Conservation (phyloP, 1,140 invertebrate species). For the Drosophila murphyi region DNA sequence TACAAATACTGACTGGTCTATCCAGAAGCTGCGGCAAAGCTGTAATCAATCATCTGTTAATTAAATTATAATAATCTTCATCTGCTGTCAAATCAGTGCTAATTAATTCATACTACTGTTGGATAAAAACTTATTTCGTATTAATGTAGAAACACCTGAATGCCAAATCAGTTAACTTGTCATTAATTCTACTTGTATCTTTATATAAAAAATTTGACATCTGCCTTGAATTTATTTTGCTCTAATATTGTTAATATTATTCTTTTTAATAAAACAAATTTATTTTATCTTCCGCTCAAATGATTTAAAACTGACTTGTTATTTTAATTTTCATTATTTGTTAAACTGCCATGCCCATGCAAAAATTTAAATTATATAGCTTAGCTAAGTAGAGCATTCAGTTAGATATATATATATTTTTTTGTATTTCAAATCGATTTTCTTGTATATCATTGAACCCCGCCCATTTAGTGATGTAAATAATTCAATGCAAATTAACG, state of each 20-base stretch:
- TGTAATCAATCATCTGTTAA: neutral
- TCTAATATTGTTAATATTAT: no score
- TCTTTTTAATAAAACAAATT: no score
- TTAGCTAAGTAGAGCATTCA: neutral
- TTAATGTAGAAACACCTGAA: no score
- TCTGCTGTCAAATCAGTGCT: neutral
- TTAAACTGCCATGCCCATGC: neutral
- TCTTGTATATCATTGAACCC: neutral
- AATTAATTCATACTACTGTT: no score
- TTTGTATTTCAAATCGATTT: slow-evolving; percentile 21
- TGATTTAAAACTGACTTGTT: neutral
- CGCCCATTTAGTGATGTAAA: slow-evolving; percentile 12
- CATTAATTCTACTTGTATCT: no score
- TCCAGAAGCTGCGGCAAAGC: neutral
- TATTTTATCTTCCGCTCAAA: neutral
- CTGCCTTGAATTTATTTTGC: no score
- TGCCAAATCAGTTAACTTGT: no score
- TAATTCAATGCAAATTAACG: slow-evolving; percentile 30
- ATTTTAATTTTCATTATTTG: neutral
- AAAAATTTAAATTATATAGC: neutral
- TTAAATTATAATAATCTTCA: slow-evolving; percentile 18
- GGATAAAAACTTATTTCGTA: no score
- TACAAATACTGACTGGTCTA: neutral
- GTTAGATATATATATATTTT: neutral
- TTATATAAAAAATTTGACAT: no score